Evolutionary conservation across 2,888 invertebrate species (phyloP).

Genomic region (Myopa testacea): DNA sequence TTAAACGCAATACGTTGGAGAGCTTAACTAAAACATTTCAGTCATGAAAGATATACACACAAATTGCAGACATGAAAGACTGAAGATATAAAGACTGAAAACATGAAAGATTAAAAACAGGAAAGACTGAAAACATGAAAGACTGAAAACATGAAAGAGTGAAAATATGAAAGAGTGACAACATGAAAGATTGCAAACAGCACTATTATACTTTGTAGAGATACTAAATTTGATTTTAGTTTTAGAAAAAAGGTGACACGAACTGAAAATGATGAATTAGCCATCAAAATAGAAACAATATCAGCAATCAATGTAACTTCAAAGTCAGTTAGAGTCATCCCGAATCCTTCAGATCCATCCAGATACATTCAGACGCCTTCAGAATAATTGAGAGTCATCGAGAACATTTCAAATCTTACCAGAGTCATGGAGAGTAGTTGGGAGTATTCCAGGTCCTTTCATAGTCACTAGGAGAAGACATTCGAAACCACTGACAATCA

Average conservation of each 20-base stretch:
- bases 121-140: not conserved
- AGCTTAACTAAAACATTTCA: not conserved
- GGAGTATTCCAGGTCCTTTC: no score
- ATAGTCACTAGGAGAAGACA: no score
- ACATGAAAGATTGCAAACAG: not conserved
- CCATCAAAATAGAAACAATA: not conserved
- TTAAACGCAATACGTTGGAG: no score
- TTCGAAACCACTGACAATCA: no score
- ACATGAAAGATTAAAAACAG: not conserved
- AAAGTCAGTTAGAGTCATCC: not conserved
- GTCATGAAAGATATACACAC: no score
- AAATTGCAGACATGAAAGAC: no score
- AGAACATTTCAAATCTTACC: no score
- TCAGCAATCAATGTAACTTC: not conserved
- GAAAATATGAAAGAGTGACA: not conserved
- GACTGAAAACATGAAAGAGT: not conserved
- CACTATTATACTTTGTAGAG: not conserved
- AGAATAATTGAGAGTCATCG: no score
- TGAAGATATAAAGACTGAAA: not conserved
- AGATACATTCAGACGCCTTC: not conserved
- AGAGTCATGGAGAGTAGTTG: no score
- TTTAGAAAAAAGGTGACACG: no score
- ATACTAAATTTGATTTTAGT: not conserved
- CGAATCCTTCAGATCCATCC: not conserved
- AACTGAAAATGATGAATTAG: not conserved